phyloP scores from a whole-genome alignment of 2,888 invertebrate species.

The Kryphioiulus occultus region DNA sequence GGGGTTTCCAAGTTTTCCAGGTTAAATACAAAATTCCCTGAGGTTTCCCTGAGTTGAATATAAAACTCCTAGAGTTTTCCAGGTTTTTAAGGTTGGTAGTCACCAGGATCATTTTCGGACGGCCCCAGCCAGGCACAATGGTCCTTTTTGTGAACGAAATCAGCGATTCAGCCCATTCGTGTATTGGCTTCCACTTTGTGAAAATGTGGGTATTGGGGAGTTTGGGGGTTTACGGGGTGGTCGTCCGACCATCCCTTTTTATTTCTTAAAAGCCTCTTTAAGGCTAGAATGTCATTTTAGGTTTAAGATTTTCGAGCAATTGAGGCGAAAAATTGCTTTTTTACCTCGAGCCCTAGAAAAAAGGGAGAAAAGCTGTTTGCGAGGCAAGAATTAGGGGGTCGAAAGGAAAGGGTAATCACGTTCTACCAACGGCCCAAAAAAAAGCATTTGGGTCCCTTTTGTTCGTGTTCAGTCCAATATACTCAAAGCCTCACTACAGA shows the following conservation, averaged over 20 bases:
- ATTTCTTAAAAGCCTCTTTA: constrained; percentile 31
- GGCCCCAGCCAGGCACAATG: not conserved
- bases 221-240: not conserved
- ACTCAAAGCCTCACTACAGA: not conserved
- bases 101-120: too few relatives aligned
- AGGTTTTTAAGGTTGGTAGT: too few relatives aligned
- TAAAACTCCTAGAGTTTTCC: too few relatives aligned
- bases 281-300: constrained; percentile 16
- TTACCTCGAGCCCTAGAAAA: not conserved
- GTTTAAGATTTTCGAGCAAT: constrained; percentile 31
- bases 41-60: too few relatives aligned
- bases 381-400: not conserved
- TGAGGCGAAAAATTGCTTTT: constrained; percentile 35
- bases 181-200: not conserved
- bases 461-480: not conserved
- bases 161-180: not conserved
- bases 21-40: too few relatives aligned
- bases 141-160: not conserved
- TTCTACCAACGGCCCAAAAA: not conserved
- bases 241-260: not conserved
- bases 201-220: not conserved
- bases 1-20: too few relatives aligned
- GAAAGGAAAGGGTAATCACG: not conserved
- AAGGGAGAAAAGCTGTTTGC: not conserved
- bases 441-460: not conserved